Conservation (phyloP, 2,113 vertebrate genomes). For the Limanda limanda region DNA sequence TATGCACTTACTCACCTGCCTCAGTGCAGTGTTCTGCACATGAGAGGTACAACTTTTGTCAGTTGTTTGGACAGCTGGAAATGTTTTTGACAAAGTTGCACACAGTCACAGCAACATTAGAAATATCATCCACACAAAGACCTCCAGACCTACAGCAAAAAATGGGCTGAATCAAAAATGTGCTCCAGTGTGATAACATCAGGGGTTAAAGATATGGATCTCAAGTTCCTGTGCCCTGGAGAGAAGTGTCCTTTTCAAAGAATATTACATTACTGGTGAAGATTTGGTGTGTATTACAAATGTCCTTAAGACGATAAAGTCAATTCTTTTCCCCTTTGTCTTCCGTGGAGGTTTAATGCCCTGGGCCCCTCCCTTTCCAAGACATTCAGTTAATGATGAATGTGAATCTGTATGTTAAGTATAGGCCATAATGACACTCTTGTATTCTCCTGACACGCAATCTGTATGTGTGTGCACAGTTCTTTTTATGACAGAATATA, state of each 20-base stretch:
- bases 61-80: not conserved
- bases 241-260: conserved; percentile 54
- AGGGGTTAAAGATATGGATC: conserved; percentile 34
- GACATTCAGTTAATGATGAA: conserved; percentile 14
- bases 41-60: not conserved
- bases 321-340: conserved; percentile 28
- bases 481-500: not conserved
- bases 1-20: no score
- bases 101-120: not conserved
- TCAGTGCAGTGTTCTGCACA: no score
- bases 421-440: not conserved
- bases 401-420: not conserved
- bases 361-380: conserved; percentile 1
- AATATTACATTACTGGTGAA: conserved; percentile 42
- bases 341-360: conserved; percentile 3
- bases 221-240: conserved; percentile 52
- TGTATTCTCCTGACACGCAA: not conserved
- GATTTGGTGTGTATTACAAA: conserved; percentile 56
- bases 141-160: not conserved
- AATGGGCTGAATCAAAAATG: not conserved
- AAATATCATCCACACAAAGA: not conserved
- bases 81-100: not conserved
- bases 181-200: conserved; percentile 34
- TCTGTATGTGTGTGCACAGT: not conserved
- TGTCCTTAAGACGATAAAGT: conserved; percentile 55